These are phyloP conservation scores for Palythoa grandiflora DNA, from an alignment of 92 coral and sea anemone species.

Conservation along the genomic window DNA sequence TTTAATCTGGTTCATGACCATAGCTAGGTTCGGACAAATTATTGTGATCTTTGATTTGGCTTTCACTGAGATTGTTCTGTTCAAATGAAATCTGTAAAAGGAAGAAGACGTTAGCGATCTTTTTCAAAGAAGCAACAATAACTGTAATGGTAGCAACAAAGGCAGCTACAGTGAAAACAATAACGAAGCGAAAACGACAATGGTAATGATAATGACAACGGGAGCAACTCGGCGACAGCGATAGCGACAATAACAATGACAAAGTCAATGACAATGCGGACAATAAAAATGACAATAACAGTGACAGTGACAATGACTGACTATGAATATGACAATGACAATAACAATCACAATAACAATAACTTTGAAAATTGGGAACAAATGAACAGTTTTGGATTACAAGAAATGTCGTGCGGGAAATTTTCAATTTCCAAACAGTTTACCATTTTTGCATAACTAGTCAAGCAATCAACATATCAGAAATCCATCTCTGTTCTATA, in stretches of 20 bases:
- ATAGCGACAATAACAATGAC: neutral
- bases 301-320: neutral
- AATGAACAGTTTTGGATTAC: too few relatives aligned
- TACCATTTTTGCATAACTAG: too few relatives aligned
- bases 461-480: too few relatives aligned
- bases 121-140: neutral
- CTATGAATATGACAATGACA: too few relatives aligned
- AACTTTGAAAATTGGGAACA: too few relatives aligned
- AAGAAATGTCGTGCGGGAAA: too few relatives aligned
- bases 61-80: constrained; percentile 25
- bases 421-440: too few relatives aligned
- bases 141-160: neutral
- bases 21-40: constrained; percentile 36
- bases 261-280: neutral
- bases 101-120: neutral
- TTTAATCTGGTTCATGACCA: constrained; percentile 32
- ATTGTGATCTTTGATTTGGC: constrained; percentile 36
- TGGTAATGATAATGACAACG: neutral
- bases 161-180: neutral
- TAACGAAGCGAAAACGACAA: neutral
- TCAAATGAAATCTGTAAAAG: constrained; percentile 22
- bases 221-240: neutral
- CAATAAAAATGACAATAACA: neutral
- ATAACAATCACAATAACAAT: too few relatives aligned
- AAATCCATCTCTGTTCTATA: too few relatives aligned